Percentiles rank a stretch among this genome's conserved stretches.
Conservation (phyloP, 2,797 vertebrate genomes). For the Chromobotia macracanthus region DNA sequence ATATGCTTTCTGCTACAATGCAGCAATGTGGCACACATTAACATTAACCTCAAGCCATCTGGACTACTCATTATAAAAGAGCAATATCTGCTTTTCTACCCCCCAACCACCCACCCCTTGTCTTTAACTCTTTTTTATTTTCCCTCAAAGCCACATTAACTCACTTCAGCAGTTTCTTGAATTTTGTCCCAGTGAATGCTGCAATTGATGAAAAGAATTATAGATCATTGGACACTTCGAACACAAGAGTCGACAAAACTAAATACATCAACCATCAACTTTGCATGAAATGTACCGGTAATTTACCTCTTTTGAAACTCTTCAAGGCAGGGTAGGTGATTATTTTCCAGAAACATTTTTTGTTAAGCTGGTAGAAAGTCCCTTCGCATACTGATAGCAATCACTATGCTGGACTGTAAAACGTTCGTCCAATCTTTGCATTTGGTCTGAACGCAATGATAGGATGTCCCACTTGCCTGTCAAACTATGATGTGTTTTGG, state of each 20-base stretch:
- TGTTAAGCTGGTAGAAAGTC: too few relatives aligned
- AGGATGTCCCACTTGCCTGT: too few relatives aligned
- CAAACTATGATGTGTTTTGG: too few relatives aligned
- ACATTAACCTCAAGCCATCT: slow-evolving; percentile 66
- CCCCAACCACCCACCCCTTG: slow-evolving; percentile 14
- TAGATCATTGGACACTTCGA: neutral
- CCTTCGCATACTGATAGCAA: too few relatives aligned
- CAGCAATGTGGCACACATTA: slow-evolving; percentile 69
- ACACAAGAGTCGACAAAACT: neutral
- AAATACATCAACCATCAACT: neutral
- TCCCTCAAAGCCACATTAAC: slow-evolving; percentile 52
- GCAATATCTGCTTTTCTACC: slow-evolving; percentile 53
- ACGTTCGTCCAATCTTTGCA: too few relatives aligned
- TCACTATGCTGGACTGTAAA: too few relatives aligned
- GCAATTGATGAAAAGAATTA: slow-evolving; percentile 50
- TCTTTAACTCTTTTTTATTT: slow-evolving; percentile 42
- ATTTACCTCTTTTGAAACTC: neutral
- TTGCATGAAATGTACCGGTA: neutral
- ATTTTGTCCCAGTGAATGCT: slow-evolving; percentile 51
- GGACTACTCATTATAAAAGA: slow-evolving; percentile 58
- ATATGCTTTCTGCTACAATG: slow-evolving; percentile 61
- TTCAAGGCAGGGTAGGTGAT: neutral
- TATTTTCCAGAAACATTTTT: too few relatives aligned
- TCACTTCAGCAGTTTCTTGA: slow-evolving; percentile 63
- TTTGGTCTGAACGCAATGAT: too few relatives aligned